phyloP scores from a whole-genome alignment of 2,113 vertebrate genomes.

The Noctilio leporinus region DNA sequence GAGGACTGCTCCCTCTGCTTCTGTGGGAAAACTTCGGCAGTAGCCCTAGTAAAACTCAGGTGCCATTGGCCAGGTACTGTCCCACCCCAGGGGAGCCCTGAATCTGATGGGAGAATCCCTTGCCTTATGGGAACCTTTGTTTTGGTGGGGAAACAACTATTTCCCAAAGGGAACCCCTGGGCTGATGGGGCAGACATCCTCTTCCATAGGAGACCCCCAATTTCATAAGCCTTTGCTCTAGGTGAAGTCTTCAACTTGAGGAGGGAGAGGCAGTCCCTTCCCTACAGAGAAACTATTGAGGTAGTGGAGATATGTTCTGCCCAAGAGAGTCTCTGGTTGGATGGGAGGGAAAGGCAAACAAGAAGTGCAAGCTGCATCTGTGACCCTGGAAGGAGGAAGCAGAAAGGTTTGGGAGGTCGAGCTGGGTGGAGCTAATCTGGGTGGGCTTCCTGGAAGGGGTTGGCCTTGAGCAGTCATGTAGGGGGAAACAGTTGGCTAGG shows the following conservation, averaged over 20 bases:
- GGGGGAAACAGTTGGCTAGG: not conserved
- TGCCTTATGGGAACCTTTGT: not conserved
- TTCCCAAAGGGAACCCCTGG: not conserved
- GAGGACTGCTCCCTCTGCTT: not conserved
- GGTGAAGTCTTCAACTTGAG: not conserved
- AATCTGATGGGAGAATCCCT: not conserved
- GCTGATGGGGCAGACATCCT: not conserved
- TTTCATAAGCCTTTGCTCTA: not conserved
- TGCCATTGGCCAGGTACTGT: not conserved
- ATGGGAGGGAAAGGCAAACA: not conserved
- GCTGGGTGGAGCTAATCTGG: not conserved
- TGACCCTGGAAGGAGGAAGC: not conserved
- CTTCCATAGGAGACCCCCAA: not conserved
- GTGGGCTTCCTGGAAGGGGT: not conserved
- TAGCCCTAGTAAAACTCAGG: not conserved
- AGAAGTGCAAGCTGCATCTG: not conserved
- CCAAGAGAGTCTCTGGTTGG: not conserved
- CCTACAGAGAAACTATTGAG: not conserved
- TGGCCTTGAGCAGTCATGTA: not conserved
- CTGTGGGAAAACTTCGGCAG: not conserved
- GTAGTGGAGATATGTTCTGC: not conserved
- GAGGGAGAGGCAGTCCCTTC: not conserved
- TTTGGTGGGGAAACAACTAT: not conserved
- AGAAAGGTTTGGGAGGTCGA: not conserved
- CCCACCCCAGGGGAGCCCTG: not conserved